Conservation (phyloP, 2,888 invertebrate species). For the Gymnocheta viridis region DNA sequence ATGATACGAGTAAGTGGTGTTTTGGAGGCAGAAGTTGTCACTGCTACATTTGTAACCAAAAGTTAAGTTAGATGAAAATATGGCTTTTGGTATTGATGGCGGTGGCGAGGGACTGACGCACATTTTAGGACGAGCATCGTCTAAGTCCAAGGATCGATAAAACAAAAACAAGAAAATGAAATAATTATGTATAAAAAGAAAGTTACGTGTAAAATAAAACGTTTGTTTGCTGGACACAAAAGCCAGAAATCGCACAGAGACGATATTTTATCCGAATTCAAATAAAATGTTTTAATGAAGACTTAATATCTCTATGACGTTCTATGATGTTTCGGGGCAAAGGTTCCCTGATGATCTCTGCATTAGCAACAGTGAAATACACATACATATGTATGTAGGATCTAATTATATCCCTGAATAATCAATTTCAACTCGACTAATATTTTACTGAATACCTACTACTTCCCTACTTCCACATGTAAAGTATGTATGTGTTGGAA, state of each 20-base stretch:
- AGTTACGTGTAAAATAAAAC: not conserved
- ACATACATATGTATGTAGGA: too few relatives aligned
- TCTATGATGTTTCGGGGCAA: too few relatives aligned
- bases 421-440: too few relatives aligned
- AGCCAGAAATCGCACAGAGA: not conserved
- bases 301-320: too few relatives aligned
- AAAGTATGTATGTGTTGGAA: too few relatives aligned
- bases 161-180: not conserved
- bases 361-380: too few relatives aligned
- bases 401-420: too few relatives aligned
- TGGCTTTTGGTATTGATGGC: constrained; percentile 75
- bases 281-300: too few relatives aligned
- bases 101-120: constrained; percentile 80
- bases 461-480: too few relatives aligned
- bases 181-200: not conserved
- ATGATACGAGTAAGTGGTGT: constrained; percentile 58
- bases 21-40: constrained; percentile 35
- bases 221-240: not conserved
- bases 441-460: too few relatives aligned
- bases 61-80: constrained; percentile 73
- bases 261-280: too few relatives aligned
- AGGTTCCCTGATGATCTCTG: too few relatives aligned
- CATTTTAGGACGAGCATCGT: constrained; percentile 81
- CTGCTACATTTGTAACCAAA: constrained; percentile 71
- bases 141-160: constrained; percentile 70